Conservation (phyloP, 2,113 vertebrate genomes). For the Phasianus colchicus region DNA sequence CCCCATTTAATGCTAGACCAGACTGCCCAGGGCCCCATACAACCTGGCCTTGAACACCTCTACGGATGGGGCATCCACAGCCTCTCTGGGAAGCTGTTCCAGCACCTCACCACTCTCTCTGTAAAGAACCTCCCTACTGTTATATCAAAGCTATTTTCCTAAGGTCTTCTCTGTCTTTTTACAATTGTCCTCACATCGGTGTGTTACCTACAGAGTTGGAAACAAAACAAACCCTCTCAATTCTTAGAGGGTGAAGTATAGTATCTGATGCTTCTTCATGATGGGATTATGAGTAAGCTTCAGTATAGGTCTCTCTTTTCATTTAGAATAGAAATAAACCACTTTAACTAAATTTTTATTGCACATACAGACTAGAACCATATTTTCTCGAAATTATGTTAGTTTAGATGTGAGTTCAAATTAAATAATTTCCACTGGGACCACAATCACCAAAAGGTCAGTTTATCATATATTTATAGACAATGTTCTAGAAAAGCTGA, state of each 20-base stretch:
- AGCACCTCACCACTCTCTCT: too few relatives aligned
- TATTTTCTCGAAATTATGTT: not conserved
- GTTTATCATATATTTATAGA: not conserved
- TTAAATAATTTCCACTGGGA: not conserved
- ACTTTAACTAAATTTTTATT: not conserved
- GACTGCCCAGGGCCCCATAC: too few relatives aligned
- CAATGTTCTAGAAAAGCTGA: not conserved
- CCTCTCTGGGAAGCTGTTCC: too few relatives aligned
- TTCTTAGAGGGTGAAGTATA: not conserved
- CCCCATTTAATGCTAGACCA: too few relatives aligned
- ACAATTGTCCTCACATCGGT: not conserved
- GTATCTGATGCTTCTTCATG: not conserved
- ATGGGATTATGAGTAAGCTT: not conserved
- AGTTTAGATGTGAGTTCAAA: not conserved
- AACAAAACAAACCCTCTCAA: not conserved
- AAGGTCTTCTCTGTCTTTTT: not conserved
- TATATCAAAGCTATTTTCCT: not conserved
- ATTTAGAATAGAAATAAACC: not conserved
- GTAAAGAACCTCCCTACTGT: not conserved
- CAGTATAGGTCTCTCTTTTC: not conserved
- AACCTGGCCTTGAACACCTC: too few relatives aligned
- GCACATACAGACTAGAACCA: not conserved
- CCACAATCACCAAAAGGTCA: not conserved
- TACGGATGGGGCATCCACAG: too few relatives aligned
- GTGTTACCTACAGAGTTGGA: not conserved